These are phyloP conservation scores for Anastrepha ludens DNA, from an alignment of 1,140 invertebrate genomes.

Conservation along the genomic window DNA sequence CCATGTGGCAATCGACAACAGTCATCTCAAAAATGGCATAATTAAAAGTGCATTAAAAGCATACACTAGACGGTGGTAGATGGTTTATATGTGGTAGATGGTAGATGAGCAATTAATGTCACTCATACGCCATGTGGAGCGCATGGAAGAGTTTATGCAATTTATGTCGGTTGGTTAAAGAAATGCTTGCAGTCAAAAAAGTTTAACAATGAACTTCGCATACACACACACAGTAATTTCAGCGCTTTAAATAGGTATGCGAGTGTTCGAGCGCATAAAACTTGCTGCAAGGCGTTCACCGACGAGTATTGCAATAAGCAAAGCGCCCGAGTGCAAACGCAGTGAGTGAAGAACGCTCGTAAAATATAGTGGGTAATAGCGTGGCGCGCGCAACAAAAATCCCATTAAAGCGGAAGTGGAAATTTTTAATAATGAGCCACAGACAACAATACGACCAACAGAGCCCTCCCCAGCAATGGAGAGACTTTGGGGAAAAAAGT, in stretches of 20 bases:
- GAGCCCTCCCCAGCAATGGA: not conserved
- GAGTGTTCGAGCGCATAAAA: not conserved
- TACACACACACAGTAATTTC: not conserved
- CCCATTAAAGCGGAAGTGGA: conserved; percentile 16
- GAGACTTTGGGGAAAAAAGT: not conserved
- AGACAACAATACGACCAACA: not conserved
- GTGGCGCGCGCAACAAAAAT: not conserved
- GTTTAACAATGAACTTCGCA: not conserved
- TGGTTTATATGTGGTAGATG: not conserved
- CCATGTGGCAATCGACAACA: not conserved
- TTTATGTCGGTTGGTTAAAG: not conserved
- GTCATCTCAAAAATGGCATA: conserved; percentile 15
- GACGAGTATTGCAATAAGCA: not conserved
- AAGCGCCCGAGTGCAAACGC: not conserved
- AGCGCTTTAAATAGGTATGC: not conserved
- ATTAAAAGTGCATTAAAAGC: conserved; percentile 47
- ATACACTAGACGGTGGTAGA: not conserved
- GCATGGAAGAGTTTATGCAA: not conserved
- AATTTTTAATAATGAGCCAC: conserved; percentile 12
- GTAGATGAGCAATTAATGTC: not conserved
- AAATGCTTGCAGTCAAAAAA: not conserved
- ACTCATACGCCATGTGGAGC: not conserved
- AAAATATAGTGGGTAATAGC: not conserved
- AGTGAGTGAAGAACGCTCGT: not conserved
- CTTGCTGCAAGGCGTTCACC: not conserved